phyloP scores from a whole-genome alignment of 2,113 vertebrate genomes.

The Halcyon malimbica region DNA sequence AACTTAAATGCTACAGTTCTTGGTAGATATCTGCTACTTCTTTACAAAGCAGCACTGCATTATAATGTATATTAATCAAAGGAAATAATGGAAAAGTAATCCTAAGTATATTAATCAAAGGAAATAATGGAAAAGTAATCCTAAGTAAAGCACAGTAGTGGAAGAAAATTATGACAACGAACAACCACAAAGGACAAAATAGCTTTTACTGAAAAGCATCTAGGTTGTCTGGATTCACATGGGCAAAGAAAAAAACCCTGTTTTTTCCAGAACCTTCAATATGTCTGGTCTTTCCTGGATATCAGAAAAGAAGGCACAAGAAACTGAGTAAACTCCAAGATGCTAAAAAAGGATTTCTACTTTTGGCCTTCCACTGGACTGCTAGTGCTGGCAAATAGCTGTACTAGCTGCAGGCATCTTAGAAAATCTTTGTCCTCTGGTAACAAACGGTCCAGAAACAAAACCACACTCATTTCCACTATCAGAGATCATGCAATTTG shows the following conservation, averaged over 20 bases:
- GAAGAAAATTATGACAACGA: background rate
- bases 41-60: background rate
- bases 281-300: background rate
- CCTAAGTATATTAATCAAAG: background rate
- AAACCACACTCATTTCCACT: background rate
- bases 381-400: background rate
- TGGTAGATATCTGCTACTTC: background rate
- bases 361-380: background rate
- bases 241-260: background rate
- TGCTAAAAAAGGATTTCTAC: background rate
- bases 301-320: background rate
- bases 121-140: background rate
- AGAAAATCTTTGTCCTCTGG: background rate
- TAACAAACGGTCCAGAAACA: background rate
- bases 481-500: background rate
- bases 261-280: background rate
- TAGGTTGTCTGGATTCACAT: background rate
- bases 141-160: background rate
- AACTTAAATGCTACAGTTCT: background rate
- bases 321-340: background rate
- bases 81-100: background rate
- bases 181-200: background rate
- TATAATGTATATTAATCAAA: background rate
- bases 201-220: background rate
- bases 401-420: background rate